Conservation (phyloP, 1,140 invertebrate genomes). For the Bombus haemorrhoidalis region DNA sequence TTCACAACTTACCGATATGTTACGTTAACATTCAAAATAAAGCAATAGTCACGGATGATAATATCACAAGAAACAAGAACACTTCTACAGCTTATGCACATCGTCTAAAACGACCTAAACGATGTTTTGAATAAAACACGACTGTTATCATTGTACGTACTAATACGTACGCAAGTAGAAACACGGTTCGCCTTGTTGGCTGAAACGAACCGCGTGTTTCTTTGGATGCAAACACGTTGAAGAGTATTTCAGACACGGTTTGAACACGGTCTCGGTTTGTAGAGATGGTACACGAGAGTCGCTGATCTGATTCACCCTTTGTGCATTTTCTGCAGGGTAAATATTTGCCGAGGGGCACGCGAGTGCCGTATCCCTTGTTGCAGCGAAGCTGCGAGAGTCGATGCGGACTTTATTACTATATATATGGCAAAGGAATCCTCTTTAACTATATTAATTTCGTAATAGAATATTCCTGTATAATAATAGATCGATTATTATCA, state of each 20-base stretch:
- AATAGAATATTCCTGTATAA: not conserved
- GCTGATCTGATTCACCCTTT: conserved; percentile 40
- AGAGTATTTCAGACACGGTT: not conserved
- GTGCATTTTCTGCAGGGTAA: conserved; percentile 36
- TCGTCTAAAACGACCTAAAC: not conserved
- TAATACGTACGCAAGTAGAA: not conserved
- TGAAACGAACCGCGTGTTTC: not conserved
- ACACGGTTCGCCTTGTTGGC: not conserved
- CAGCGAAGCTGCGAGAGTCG: not conserved
- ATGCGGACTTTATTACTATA: conserved; percentile 1
- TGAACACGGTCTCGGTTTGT: not conserved
- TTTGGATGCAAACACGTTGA: not conserved
- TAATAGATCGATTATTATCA: too few relatives aligned
- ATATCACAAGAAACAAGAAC: too few relatives aligned
- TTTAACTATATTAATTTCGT: not conserved
- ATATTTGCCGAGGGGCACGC: conserved; percentile 14
- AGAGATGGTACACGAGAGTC: not conserved
- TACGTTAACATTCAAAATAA: too few relatives aligned
- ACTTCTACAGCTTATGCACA: too few relatives aligned
- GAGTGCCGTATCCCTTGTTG: not conserved
- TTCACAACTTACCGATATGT: too few relatives aligned
- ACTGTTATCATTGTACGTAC: not conserved
- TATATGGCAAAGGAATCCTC: not conserved
- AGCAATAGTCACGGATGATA: too few relatives aligned
- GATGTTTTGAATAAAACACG: not conserved